phyloP scores from a whole-genome alignment of 1,140 invertebrate species.

The Probaryconus sp. region DNA sequence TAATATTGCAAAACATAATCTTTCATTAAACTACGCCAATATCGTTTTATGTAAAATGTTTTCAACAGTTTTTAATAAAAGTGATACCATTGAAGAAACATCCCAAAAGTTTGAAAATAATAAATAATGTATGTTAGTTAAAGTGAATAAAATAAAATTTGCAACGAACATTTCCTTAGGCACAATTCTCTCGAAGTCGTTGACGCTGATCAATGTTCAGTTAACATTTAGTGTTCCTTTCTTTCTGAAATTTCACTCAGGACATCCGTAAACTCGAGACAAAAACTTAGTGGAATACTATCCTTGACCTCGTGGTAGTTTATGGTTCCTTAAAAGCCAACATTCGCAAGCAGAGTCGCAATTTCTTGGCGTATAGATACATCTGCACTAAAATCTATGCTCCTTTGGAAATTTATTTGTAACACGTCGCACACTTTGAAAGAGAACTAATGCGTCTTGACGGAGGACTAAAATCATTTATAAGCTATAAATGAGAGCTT shows the following conservation, averaged over 20 bases:
- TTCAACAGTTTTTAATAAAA: no score
- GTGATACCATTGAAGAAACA: no score
- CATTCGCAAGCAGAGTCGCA: constrained; percentile 33
- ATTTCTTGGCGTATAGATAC: constrained; percentile 32
- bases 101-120: no score
- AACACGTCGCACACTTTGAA: constrained; percentile 66
- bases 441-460: constrained; percentile 74
- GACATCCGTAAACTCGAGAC: constrained; percentile 20
- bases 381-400: constrained; percentile 53
- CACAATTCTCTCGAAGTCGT: no score
- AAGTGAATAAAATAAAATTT: no score
- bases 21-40: no score
- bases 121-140: no score
- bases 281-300: constrained; percentile 27
- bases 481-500: constrained; percentile 78
- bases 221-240: constrained; percentile 4
- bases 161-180: no score
- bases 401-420: constrained; percentile 56
- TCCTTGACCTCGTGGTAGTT: constrained; percentile 60
- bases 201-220: constrained; percentile 28
- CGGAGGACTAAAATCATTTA: constrained; percentile 78
- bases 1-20: no score
- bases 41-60: no score
- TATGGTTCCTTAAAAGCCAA: constrained; percentile 73
- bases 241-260: constrained; percentile 22